Conservation (phyloP, 2,797 vertebrate species). For the Sebastes umbrosus region DNA sequence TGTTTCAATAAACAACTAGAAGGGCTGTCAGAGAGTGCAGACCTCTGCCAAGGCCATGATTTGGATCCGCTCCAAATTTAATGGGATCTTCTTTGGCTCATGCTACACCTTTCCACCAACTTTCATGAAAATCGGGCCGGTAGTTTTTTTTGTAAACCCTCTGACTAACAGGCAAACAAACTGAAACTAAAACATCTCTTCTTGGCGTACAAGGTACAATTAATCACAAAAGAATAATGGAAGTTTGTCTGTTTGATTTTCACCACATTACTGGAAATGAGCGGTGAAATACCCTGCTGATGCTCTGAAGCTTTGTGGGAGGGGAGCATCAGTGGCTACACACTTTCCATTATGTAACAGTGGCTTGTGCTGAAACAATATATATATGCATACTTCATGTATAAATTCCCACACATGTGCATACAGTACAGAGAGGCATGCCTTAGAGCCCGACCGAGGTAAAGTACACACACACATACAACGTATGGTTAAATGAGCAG, state of each 20-base stretch:
- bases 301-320: conserved; percentile 70
- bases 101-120: too few species aligned
- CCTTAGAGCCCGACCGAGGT: neutral
- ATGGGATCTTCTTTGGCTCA: too few species aligned
- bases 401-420: conserved; percentile 10
- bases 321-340: conserved; percentile 54
- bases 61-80: neutral
- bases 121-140: neutral
- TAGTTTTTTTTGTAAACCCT: neutral
- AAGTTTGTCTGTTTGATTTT: conserved; percentile 4
- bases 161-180: neutral
- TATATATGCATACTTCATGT: conserved; percentile 22
- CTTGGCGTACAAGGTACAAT: neutral
- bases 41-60: neutral
- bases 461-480: neutral
- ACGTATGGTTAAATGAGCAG: neutral
- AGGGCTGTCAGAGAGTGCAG: neutral
- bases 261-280: conserved; percentile 75
- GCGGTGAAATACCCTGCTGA: conserved; percentile 75
- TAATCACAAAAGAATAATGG: neutral
- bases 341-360: conserved; percentile 66
- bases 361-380: neutral
- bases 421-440: neutral
- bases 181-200: neutral
- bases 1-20: neutral